Evolutionary conservation across 2,797 vertebrate genomes (phyloP).

Genomic region (Diplodus sargus): DNA sequence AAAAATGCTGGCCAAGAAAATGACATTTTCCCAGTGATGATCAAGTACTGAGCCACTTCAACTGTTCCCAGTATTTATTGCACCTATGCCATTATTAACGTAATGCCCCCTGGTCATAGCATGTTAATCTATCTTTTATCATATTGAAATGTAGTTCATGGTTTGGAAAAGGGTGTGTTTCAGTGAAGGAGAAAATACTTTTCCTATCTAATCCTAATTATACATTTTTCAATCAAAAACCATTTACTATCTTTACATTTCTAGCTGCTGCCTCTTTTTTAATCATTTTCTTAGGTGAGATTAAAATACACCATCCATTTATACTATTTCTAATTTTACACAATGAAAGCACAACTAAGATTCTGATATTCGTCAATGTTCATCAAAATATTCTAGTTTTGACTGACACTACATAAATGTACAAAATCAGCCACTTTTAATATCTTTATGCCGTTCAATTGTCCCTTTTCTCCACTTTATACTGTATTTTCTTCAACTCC

Average conservation of each 20-base stretch:
- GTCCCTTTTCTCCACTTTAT: not conserved
- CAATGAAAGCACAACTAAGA: not conserved
- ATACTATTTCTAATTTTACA: not conserved
- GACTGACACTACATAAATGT: not conserved
- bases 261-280: not conserved
- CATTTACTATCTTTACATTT: not conserved
- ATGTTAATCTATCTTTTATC: not conserved
- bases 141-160: too few relatives aligned
- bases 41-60: not conserved
- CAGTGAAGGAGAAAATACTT: not conserved
- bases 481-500: not conserved
- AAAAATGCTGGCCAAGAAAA: not conserved
- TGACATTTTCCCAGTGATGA: not conserved
- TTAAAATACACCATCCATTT: not conserved
- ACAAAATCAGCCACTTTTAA: not conserved
- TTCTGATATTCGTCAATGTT: too few relatives aligned
- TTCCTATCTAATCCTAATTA: too few relatives aligned
- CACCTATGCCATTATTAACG: not conserved
- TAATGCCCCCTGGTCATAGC: not conserved
- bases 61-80: not conserved
- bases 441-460: too few relatives aligned
- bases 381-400: not conserved
- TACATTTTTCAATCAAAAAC: conserved; percentile 7
- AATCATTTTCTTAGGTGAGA: not conserved
- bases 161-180: too few relatives aligned